Evolutionary conservation across 2,797 vertebrate genomes (phyloP).

Genomic region (Sarcoramphus papa): DNA sequence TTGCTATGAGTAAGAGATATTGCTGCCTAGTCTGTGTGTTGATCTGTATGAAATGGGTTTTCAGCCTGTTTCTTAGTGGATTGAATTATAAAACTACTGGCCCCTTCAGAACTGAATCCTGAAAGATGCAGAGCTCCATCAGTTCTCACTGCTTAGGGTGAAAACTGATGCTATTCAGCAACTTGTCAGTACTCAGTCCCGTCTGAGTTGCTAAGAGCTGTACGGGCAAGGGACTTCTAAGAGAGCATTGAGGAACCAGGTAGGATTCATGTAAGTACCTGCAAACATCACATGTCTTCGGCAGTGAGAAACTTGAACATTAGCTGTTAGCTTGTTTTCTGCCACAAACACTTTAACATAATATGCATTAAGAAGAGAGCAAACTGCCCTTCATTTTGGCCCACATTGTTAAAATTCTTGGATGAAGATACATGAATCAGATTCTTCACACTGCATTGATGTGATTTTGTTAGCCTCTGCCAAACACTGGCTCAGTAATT

Average conservation of each 20-base stretch:
- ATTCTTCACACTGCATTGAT: background rate
- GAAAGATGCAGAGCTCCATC: background rate
- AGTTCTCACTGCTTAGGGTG: background rate
- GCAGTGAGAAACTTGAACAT: background rate
- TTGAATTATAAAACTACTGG: background rate
- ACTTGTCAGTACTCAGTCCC: background rate
- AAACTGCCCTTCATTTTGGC: background rate
- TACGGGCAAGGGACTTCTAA: background rate
- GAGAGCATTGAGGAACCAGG: background rate
- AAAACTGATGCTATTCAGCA: background rate
- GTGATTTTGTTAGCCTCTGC: background rate
- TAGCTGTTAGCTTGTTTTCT: background rate
- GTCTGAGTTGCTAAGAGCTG: background rate
- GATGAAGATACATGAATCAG: background rate
- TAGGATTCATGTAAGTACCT: background rate
- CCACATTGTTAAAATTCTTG: background rate
- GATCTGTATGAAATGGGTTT: background rate
- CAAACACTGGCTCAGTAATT: conserved; percentile 11
- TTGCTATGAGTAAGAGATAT: background rate
- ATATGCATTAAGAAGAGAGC: background rate
- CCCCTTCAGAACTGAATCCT: background rate
- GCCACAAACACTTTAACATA: background rate
- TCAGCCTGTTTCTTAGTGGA: background rate
- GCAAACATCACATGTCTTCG: background rate
- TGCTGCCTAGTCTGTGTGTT: background rate